phyloP scores from a whole-genome alignment of 1,140 invertebrate genomes.

The Latrodectus geometricus region DNA sequence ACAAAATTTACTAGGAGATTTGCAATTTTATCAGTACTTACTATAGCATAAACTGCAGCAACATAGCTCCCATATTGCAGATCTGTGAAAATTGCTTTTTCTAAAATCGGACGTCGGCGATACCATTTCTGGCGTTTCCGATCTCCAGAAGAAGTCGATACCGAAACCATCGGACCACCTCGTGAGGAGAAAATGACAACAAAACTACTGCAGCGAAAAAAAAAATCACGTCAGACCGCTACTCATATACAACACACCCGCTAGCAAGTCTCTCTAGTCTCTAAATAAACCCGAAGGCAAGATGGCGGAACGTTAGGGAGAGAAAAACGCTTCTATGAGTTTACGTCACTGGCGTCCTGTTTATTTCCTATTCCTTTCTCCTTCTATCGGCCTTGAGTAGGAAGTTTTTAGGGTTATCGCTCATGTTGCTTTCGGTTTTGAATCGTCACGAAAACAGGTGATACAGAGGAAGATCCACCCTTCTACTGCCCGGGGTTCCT shows the following conservation, averaged over 20 bases:
- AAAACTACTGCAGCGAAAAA: background rate
- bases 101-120: conserved; percentile 65
- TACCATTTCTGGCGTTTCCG: conserved; percentile 63
- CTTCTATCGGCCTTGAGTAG: conserved; percentile 35
- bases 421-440: conserved; percentile 20
- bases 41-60: conserved; percentile 67
- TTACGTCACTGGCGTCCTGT: conserved; percentile 50
- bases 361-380: conserved; percentile 13
- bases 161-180: conserved; percentile 26
- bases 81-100: conserved; percentile 66
- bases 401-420: background rate
- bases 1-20: too few species aligned
- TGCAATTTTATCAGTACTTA: conserved; percentile 61
- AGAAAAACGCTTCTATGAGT: background rate
- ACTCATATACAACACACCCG: background rate
- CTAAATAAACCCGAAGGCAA: conserved; percentile 8
- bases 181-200: conserved; percentile 1
- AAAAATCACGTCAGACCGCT: conserved; percentile 24
- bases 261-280: background rate
- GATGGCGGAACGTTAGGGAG: conserved; percentile 33
- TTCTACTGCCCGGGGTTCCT: background rate
- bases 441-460: conserved; percentile 36
- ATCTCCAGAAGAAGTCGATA: conserved; percentile 29
- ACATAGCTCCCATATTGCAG: conserved; percentile 67
- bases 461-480: conserved; percentile 25